phyloP scores from a whole-genome alignment of 2,888 invertebrate species.

The Tiphia femorata region DNA sequence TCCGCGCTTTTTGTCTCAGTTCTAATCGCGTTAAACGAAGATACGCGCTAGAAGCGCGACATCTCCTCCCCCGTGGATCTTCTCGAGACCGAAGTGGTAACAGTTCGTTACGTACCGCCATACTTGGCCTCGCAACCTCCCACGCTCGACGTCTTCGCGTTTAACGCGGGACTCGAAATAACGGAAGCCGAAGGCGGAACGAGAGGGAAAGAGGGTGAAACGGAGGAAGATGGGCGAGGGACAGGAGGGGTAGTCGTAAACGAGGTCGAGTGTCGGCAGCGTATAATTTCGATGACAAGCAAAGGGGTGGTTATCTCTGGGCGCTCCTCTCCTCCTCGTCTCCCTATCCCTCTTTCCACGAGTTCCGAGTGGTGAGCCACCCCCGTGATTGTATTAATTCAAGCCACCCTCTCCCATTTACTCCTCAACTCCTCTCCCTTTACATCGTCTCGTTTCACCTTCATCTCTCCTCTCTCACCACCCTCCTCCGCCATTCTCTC shows the following conservation, averaged over 20 bases:
- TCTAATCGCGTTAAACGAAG: constrained; percentile 2
- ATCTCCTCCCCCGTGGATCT: too few species aligned
- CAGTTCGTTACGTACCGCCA: constrained; percentile 39
- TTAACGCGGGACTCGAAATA: constrained; percentile 15
- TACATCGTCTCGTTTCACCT: constrained; percentile 4
- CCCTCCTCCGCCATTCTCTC: too few species aligned
- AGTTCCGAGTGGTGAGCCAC: constrained; percentile 45
- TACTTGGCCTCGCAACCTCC: constrained; percentile 26
- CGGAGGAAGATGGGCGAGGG: constrained; percentile 1
- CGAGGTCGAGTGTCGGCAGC: constrained; percentile 51
- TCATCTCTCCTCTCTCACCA: constrained; percentile 5
- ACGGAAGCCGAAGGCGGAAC: constrained; percentile 10
- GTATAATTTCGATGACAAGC: constrained; percentile 61
- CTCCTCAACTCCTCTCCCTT: constrained; percentile 23
- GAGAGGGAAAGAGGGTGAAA: constrained; percentile 14
- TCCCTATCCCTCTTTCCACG: constrained; percentile 21
- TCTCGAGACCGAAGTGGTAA: constrained; percentile 36
- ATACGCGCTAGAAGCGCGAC: background rate
- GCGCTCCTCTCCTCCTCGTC: constrained; percentile 23
- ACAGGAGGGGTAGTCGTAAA: constrained; percentile 38
- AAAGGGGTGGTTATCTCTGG: constrained; percentile 51
- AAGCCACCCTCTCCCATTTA: constrained; percentile 50
- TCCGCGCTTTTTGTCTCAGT: background rate
- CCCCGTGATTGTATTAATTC: constrained; percentile 60
- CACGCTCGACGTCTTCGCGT: constrained; percentile 26